Base-by-base conservation (phyloP, 2,888 invertebrate species). In the Heliconius erato region DNA sequence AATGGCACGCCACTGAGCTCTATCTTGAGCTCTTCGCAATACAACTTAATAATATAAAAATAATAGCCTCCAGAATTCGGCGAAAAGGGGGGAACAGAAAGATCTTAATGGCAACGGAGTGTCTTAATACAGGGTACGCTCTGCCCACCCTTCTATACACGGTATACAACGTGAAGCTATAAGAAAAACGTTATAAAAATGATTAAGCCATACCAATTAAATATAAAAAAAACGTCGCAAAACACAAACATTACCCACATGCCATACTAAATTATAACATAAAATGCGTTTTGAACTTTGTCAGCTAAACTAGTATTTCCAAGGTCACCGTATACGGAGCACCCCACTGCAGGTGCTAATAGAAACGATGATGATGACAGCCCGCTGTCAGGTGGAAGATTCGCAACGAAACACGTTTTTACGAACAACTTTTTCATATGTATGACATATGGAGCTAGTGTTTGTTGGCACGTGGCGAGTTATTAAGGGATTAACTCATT, bases 361-460 rank as follows among this genome's bases (percentile, higher is more conserved):
- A 84, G 81, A 23, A 19, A 23, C 19, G 54, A 79, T 84, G 87
- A 85, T 86, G 86, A 85, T 88, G 88, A 87, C 86, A 86, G 82
- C 83, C 85, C 82, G 84, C 85, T 87, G 88, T 87, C 87, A 86
- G 87, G 85, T 88, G 87, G 71, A 82, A 85, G 85, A 82, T 85
- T 85, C 85, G 86, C 86, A 86, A 85, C 85, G 82, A 79, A 84
- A 86, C 86, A 84, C 84, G 84, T 86, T 86, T 84, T 85, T 85
- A 82, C 71, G 74, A 82, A 79, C 80, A 35, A 78, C 77, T 77
- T 81, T 76, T 82, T 80, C 79, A 79, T 74, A 82, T 82, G 83
- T 67, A 78, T 81, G 82, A 81, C 81, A 79, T 26, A 71, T 80
- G 72, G 16, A 63, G 63, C 54, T 76, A 76, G 72, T 71, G 78